A percentile compares a stretch with the other conserved stretches of the same genome.
These are phyloP conservation scores for Halcyon senegalensis DNA, from an alignment of 2,113 vertebrate genomes.

Conservation along the genomic window DNA sequence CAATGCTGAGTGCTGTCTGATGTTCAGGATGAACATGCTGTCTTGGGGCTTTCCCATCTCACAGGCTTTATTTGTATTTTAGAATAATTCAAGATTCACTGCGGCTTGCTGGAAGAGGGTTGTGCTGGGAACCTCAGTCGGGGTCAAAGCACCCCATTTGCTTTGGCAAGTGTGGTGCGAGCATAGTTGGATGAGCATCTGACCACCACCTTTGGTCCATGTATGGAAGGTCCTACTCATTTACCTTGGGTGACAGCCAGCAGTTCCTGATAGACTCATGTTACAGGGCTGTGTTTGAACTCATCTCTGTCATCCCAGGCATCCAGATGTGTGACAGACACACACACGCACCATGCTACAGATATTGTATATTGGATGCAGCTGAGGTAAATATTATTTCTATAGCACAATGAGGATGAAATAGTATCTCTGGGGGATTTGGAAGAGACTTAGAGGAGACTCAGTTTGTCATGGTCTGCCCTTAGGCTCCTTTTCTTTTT, in stretches of 20 bases:
- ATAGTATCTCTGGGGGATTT: background rate
- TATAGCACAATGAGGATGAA: background rate
- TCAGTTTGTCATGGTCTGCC: background rate
- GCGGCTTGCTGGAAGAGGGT: background rate
- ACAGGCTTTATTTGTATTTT: background rate
- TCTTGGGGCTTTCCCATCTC: background rate
- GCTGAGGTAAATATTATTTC: slow-evolving; percentile 57
- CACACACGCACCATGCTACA: rapidly evolving
- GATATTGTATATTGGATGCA: slow-evolving; percentile 8
- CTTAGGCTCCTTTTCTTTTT: background rate
- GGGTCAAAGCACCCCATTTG: background rate
- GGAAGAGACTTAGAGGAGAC: background rate
- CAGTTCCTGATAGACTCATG: background rate
- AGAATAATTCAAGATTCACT: background rate
- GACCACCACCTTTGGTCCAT: rapidly evolving
- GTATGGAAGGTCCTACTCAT: background rate
- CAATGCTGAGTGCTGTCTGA: background rate
- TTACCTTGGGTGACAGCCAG: slow-evolving; percentile 36
- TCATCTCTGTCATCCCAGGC: background rate
- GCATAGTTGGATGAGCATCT: rapidly evolving
- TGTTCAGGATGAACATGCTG: background rate
- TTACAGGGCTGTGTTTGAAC: background rate
- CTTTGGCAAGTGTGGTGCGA: background rate
- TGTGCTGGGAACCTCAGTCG: background rate
- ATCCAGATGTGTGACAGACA: background rate